Conservation (phyloP, 1,140 invertebrate species). For the Macrocentrus cingulum region DNA sequence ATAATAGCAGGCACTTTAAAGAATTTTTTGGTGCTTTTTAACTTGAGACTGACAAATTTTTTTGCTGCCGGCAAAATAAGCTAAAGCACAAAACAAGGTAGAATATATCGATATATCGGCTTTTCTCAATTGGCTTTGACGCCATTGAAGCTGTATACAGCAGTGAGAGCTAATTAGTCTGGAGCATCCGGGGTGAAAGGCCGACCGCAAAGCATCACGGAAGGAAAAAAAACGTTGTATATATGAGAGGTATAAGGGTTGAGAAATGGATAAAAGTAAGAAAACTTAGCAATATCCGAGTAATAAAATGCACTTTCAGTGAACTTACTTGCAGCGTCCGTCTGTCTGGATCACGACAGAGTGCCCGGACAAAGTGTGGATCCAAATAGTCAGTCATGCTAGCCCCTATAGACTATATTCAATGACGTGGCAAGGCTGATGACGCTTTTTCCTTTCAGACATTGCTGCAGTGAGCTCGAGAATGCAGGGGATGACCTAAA, state of each 20-base stretch:
- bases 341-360: conserved; percentile 65
- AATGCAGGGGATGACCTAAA: not conserved
- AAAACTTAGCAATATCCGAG: not conserved
- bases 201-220: not conserved
- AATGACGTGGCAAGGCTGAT: conserved; percentile 17
- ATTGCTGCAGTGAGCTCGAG: not conserved
- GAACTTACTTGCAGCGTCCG: conserved; percentile 62
- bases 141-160: not conserved
- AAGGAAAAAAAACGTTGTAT: not conserved
- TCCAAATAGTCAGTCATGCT: conserved; percentile 63
- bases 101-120: not conserved
- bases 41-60: too few relatives aligned
- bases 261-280: not conserved
- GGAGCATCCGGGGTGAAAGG: conserved; percentile 7
- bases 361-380: conserved; percentile 65
- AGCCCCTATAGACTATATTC: conserved; percentile 41
- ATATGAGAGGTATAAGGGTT: too few relatives aligned
- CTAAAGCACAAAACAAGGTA: too few relatives aligned
- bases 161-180: conserved; percentile 14
- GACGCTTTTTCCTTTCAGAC: not conserved
- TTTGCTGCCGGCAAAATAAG: too few relatives aligned
- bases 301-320: not conserved
- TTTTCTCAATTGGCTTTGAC: not conserved
- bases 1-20: too few relatives aligned
- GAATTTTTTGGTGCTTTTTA: too few relatives aligned